These are phyloP conservation scores for Cephalopterus ornatus DNA, from an alignment of 2,113 vertebrate species.

Conservation along the genomic window DNA sequence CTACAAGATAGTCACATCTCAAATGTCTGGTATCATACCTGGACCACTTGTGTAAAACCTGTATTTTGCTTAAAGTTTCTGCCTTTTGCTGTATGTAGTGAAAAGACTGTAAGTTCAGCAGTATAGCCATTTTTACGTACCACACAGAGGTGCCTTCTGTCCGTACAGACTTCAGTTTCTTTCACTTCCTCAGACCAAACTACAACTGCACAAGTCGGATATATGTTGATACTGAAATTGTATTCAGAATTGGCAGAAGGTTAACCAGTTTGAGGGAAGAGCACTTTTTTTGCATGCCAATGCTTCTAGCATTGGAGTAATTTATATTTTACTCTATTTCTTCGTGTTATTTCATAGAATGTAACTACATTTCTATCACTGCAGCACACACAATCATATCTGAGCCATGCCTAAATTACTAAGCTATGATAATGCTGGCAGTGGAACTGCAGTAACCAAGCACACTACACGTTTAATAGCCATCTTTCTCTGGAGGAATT, in stretches of 20 bases:
- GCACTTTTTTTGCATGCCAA: not conserved
- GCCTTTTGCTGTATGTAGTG: not conserved
- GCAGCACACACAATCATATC: not conserved
- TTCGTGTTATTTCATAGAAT: not conserved
- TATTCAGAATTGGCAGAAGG: not conserved
- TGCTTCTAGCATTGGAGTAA: not conserved
- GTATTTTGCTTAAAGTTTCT: not conserved
- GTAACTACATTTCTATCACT: not conserved
- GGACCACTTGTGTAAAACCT: not conserved
- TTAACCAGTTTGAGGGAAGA: not conserved
- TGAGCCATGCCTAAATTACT: not conserved
- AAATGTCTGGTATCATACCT: not conserved
- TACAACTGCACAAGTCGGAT: not conserved
- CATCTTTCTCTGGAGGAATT: not conserved
- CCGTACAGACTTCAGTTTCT: not conserved
- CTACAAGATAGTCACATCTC: not conserved
- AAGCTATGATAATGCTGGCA: not conserved
- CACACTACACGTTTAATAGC: not conserved
- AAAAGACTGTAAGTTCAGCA: not conserved
- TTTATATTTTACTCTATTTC: not conserved
- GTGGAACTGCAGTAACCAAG: not conserved
- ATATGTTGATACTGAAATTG: not conserved
- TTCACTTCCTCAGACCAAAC: not conserved
- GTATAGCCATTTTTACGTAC: not conserved
- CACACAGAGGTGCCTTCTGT: not conserved